Base-by-base conservation (phyloP, 1,140 invertebrate species). In the Cataglyphis hispanica region DNA sequence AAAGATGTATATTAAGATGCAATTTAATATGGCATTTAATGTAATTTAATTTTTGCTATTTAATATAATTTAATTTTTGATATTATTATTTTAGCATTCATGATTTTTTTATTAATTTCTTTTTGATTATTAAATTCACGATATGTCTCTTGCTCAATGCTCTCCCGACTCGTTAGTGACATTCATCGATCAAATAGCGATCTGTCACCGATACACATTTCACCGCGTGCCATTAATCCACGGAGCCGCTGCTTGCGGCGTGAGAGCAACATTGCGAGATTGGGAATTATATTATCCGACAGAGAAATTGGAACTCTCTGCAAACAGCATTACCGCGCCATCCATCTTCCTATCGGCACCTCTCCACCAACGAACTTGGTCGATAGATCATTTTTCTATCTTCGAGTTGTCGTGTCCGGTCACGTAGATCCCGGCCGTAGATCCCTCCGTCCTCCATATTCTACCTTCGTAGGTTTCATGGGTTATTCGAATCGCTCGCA, bases 271-370 rank as follows among this genome's bases (percentile, higher is more conserved):
- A 69, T 31, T 72, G 67, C 25, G 78, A 83, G 67, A 83, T 83
- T 74, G 78, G 53, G 69, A 83, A 83, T 83, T 83, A 83, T 83
- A 83, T 83, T 83, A 83, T 83, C 78, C 67, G 69, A 83, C 67
- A 60, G 53, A 60, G 67, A 25, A 83, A 83, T 83, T 74, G 78
- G 78, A 83, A 72, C 78, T 83, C 78, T 83, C 78, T 83, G 78
- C 78, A 83, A 83, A 83, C 78, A 83, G 78, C 53, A 83, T 83
- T 83, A 74, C 78, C 78, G 34, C 53, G 78, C 31, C 76, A 86
- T 86, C 69, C 86, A 88, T 84, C 84, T 88, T 89, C 87, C 85
- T 88, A 91, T 90, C 77, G 90, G 86, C 86, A 86, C 34, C 63
- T 81, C 66, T 43, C 37, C 19, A 50, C 43, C 69, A 58, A 64